Conservation (phyloP, 2,797 vertebrate species). For the Sternotherus odoratus region DNA sequence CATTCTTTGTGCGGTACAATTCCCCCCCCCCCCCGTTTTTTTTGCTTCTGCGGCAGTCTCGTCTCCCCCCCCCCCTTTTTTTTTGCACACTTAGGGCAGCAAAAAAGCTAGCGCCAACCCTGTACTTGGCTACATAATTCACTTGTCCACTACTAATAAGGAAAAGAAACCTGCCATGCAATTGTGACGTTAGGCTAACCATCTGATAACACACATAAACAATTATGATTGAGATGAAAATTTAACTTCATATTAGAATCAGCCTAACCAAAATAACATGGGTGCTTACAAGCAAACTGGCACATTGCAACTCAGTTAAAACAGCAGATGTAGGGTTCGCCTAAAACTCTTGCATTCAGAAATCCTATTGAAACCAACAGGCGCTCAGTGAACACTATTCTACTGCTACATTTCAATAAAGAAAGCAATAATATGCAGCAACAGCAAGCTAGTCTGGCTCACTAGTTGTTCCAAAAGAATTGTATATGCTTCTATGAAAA, state of each 20-base stretch:
- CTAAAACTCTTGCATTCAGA: accelerated
- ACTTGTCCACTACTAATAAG: neutral
- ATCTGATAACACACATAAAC: neutral
- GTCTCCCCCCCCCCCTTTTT: no score
- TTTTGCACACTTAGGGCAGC: no score
- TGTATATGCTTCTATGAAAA: neutral
- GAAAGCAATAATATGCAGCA: neutral
- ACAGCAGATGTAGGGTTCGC: accelerated
- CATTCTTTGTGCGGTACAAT: no score
- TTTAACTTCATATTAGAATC: neutral
- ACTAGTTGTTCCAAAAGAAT: accelerated
- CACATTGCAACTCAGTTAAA: accelerated
- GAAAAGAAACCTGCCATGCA: neutral
- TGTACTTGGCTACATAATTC: neutral
- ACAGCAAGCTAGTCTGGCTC: accelerated
- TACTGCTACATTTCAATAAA: neutral
- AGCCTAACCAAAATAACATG: neutral
- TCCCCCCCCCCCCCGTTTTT: no score
- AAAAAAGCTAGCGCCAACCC: no score
- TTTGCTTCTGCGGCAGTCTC: no score
- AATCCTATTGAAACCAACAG: accelerated
- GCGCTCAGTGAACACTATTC: neutral
- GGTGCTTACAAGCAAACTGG: neutral
- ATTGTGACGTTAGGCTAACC: neutral
- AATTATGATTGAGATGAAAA: neutral